Base-by-base conservation (phyloP, 2,113 vertebrate genomes). In the Gambusia affinis region DNA sequence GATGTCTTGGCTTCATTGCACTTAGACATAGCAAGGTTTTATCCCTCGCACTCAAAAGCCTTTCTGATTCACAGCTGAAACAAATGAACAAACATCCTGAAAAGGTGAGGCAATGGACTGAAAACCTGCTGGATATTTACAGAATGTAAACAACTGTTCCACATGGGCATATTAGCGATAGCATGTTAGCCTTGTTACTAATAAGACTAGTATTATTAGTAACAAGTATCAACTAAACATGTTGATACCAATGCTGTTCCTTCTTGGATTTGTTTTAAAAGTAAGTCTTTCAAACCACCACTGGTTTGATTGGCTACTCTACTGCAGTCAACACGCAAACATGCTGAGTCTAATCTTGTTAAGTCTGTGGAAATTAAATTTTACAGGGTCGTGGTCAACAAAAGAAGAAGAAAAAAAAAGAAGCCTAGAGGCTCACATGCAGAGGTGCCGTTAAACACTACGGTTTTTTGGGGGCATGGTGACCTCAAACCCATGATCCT, bases 391-490 rank as follows among this genome's bases (percentile, higher is more conserved):
- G 12, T 17, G 29, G 28, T 60, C 29, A 73, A 65, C 19, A 4
- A 81, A 75, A 80, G 66, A n/a, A 54, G 27, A 27, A 27, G 1
- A 54, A 19, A 47, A 44, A 44, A 12, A 15, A 44, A 47, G 44
- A 82, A 78, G 71, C 67, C 76, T 51, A 10, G 30, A 71, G 67
- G 10, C 33, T 61, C 51, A 63, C 28, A 37, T 2, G 84, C 78
- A 19, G 73, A 0, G 78, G 81, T 85, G 74, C 8, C 65, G 72
- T 65, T 67, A 64, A 85, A 87, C 75, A 72, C 33, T 81, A 78
- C 6, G 33, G 17, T 73, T 80, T 90, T 90, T 85, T 19, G 84
- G 85, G 88, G 75, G 76, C 80, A n/a, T 29, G 2, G 39, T 1
- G 0, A 54, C 69, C 73, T 27, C 44, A 2, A 7, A 81, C 66